Conservation (phyloP, 2,888 invertebrate genomes). For the Leucophora obtusa region DNA sequence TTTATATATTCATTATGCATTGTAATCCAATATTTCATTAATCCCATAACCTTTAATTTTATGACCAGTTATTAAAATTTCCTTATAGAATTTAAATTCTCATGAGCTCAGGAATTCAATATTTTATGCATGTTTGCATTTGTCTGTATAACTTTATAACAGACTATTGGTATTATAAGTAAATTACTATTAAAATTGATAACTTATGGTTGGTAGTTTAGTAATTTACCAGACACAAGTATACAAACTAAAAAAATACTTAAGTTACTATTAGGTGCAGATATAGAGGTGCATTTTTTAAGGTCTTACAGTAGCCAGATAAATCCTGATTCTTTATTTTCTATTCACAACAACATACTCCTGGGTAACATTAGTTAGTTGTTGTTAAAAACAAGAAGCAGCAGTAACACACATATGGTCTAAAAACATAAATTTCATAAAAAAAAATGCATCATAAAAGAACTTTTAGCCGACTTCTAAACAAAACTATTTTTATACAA, state of each 20-base stretch:
- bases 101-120: not conserved
- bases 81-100: not conserved
- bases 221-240: constrained; percentile 39
- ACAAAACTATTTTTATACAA: no score
- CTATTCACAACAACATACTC: constrained; percentile 1
- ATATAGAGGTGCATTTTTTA: not conserved
- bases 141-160: not conserved
- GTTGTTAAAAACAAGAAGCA: not conserved
- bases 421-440: no score
- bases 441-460: no score
- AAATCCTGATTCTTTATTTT: constrained; percentile 21
- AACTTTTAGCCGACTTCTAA: no score
- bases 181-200: constrained; percentile 59
- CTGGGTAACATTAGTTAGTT: not conserved
- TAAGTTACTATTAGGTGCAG: constrained; percentile 6
- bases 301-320: constrained; percentile 19
- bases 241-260: not conserved
- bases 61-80: not conserved
- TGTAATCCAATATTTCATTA: no score
- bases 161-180: constrained; percentile 24
- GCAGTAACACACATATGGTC: not conserved
- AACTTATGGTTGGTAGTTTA: constrained; percentile 48
- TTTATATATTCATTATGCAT: no score
- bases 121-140: not conserved
- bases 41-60: not conserved